Conservation (phyloP, 2,113 vertebrate species). For the Tachycineta bicolor region DNA sequence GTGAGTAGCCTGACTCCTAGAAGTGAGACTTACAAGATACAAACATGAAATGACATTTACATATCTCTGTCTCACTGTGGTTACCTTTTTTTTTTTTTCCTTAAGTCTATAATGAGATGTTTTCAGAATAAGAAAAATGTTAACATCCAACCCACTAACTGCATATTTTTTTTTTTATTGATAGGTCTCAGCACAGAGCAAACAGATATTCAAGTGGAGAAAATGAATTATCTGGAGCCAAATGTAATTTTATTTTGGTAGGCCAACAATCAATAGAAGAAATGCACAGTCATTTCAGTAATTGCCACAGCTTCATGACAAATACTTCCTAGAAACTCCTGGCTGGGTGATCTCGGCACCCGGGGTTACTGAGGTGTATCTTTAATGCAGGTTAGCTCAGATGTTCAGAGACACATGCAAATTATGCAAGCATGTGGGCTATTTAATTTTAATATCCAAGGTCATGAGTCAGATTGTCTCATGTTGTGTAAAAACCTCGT, state of each 20-base stretch:
- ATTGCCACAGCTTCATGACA: slow-evolving; percentile 23
- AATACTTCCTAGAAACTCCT: slow-evolving; percentile 1
- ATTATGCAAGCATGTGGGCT: not conserved
- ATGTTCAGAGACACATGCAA: not conserved
- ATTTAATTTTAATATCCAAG: not conserved
- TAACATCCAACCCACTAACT: not conserved
- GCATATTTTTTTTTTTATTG: not conserved
- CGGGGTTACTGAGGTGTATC: not conserved
- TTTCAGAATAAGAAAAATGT: slow-evolving; percentile 21
- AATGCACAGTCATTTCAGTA: slow-evolving; percentile 51
- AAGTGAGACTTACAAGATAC: not conserved
- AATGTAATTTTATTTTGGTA: slow-evolving; percentile 54
- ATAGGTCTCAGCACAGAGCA: slow-evolving; percentile 14
- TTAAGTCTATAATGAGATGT: not conserved
- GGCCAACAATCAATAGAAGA: slow-evolving; percentile 39
- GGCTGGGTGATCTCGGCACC: not conserved
- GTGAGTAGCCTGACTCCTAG: not conserved
- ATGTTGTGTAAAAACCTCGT: not conserved
- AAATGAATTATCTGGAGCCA: slow-evolving; percentile 54
- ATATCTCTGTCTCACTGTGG: not conserved
- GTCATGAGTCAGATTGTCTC: not conserved
- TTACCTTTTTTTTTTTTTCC: not conserved
- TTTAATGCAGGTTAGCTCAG: not conserved
- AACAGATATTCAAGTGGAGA: slow-evolving; percentile 19
- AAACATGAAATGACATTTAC: not conserved